These are phyloP conservation scores for Chiloscyllium plagiosum DNA, from an alignment of 2,113 vertebrate species.

Conservation along the genomic window DNA sequence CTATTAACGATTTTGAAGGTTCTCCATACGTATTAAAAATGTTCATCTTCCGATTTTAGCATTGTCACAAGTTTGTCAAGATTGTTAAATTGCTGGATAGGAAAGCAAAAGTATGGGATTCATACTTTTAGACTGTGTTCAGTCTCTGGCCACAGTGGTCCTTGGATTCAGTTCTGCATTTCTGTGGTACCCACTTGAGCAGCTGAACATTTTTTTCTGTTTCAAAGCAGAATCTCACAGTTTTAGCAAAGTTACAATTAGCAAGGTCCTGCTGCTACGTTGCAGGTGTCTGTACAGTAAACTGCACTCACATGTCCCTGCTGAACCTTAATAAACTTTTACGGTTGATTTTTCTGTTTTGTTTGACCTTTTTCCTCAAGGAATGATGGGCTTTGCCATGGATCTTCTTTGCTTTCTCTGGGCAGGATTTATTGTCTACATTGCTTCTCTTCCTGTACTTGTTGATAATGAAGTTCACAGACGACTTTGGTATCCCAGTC, in stretches of 20 bases:
- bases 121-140: neutral
- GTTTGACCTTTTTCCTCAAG: slow-evolving; percentile 25
- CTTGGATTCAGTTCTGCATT: neutral
- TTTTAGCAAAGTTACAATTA: slow-evolving; percentile 7
- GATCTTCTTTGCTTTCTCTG: slow-evolving; percentile 32
- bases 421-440: slow-evolving; percentile 12
- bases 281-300: neutral
- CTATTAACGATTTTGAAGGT: neutral
- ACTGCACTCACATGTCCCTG: neutral
- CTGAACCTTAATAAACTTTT: neutral
- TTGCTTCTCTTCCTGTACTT: slow-evolving; percentile 24
- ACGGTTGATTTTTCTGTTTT: slow-evolving; percentile 17
- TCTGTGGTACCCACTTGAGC: neutral
- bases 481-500: slow-evolving; percentile 27
- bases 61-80: neutral
- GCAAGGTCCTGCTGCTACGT: neutral
- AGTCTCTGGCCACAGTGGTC: neutral
- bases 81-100: neutral
- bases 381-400: neutral
- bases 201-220: neutral
- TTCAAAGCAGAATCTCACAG: slow-evolving; percentile 23
- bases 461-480: slow-evolving; percentile 32
- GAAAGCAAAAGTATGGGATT: neutral
- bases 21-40: neutral
- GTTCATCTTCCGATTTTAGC: slow-evolving; percentile 5